Percentiles rank a stretch among this genome's conserved stretches.
Conservation (phyloP, 2,888 invertebrate genomes). For the Scaptomyza flava region DNA sequence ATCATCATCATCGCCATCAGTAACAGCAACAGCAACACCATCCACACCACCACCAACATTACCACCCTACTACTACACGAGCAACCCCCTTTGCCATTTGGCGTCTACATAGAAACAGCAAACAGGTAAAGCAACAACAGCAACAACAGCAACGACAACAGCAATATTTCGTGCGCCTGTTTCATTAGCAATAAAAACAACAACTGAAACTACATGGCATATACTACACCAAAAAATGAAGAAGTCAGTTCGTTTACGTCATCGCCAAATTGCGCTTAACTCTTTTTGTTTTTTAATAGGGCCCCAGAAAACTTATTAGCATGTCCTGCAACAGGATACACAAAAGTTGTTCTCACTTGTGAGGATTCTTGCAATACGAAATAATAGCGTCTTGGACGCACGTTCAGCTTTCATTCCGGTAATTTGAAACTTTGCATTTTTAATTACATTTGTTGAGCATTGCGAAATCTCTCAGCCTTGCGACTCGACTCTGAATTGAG, state of each 20-base stretch:
- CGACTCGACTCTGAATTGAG: conserved; percentile 4
- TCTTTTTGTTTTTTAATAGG: conserved; percentile 26
- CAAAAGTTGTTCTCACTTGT: conserved; percentile 57
- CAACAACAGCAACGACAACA: conserved; percentile 37
- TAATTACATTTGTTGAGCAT: conserved; percentile 71
- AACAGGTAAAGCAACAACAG: conserved; percentile 64
- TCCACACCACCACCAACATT: conserved; percentile 25
- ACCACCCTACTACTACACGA: conserved; percentile 33
- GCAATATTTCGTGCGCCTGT: conserved; percentile 32
- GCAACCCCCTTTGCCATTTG: conserved; percentile 67
- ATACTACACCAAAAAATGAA: conserved; percentile 3
- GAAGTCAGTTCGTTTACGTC: conserved; percentile 64
- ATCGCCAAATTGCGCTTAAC: conserved; percentile 73
- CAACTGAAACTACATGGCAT: conserved; percentile 11
- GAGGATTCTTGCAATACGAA: conserved; percentile 46
- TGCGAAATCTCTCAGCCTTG: conserved; percentile 23
- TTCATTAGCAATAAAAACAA: conserved; percentile 31
- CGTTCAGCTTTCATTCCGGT: conserved; percentile 53
- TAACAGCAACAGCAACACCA: conserved; percentile 28
- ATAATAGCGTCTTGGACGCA: conserved; percentile 53
- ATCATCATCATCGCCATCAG: conserved; percentile 27
- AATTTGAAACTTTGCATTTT: conserved; percentile 72
- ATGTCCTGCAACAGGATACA: conserved; percentile 76
- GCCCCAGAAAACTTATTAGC: conserved; percentile 65
- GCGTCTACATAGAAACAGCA: conserved; percentile 73